Base-by-base conservation (phyloP, 2,113 vertebrate genomes). In the Labrus mixtus region DNA sequence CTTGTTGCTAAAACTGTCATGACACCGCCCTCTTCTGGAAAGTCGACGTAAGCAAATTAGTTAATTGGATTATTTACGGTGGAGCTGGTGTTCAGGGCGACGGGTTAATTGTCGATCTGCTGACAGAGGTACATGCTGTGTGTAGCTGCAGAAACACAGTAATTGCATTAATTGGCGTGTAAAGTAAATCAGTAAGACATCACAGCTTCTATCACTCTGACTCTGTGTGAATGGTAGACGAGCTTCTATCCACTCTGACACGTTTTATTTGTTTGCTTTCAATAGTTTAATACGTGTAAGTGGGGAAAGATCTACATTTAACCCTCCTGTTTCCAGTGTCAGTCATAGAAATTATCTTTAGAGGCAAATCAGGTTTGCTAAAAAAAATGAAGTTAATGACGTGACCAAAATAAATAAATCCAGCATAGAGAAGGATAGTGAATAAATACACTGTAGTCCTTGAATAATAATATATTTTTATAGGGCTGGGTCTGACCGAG, bases 11-110 rank as follows among this genome's bases (percentile, higher is more conserved):
- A 87, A 89, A 85, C 58, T 89, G 81, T 76, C 39, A 9, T 64
- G 81, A 93, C 84, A 92, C 79, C 89, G 93, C 93, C 93, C 92
- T 82, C 94, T 93, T 66, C 89, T 91, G 93, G 86, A 87, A 72
- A 81, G 36, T 60, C 11, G 4, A 57, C 57, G 87, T 85, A 72
- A 87, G 60, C 83, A 87, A 84, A 84, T 85, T 15, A 68, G 16
- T 73, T 87, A 87, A 90, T 89, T 86, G 87, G 84, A 91, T 91
- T 83, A 76, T 77, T 67, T 29, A 59, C 15, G 1, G 16, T 12
- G 48, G 46, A 71, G 46, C 46, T 54, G 50, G 37, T 25, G 56
- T 48, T 10, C 10, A 23, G 12, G 23, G 23, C 37, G 16, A 22
- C 8, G 41, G 65, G 63, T 67, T 70, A 56, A 67, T 56, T 65